Percentiles rank a stretch among this genome's conserved stretches.
phyloP scores from a whole-genome alignment of 1,140 invertebrate species.

The Oreohelix idahoensis region DNA sequence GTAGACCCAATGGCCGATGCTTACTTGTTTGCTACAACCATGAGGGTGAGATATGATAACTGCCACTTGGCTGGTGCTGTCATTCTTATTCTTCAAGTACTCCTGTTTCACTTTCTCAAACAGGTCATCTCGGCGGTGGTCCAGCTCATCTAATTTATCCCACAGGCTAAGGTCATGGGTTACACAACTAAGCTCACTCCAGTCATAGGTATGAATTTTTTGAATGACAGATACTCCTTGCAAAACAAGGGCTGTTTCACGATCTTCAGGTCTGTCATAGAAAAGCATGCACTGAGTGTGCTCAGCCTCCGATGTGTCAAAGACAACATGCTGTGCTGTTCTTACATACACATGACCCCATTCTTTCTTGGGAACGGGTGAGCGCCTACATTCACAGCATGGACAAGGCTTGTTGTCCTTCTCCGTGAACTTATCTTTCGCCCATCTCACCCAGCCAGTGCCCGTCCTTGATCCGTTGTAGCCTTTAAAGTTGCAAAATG shows the following conservation, averaged over 20 bases:
- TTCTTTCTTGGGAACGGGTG: background rate
- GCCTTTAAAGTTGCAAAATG: too few relatives aligned
- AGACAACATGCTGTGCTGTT: background rate
- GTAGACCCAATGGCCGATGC: background rate
- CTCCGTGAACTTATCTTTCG: too few relatives aligned
- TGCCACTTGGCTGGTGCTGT: background rate
- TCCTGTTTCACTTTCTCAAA: background rate
- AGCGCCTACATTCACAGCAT: background rate
- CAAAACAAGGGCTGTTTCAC: background rate
- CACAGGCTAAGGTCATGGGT: background rate
- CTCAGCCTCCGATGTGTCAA: background rate
- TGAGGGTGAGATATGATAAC: background rate
- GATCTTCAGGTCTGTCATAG: background rate
- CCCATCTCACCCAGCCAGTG: too few relatives aligned
- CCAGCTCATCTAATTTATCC: background rate
- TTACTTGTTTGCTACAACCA: background rate
- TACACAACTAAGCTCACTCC: background rate
- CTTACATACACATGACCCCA: background rate
- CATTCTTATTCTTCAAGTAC: background rate
- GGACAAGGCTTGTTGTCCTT: background rate
- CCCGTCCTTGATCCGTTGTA: too few relatives aligned
- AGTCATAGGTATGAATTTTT: background rate
- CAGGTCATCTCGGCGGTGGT: background rate
- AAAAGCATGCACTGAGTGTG: background rate
- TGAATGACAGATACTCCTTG: background rate